Base-by-base conservation (phyloP, 2,888 invertebrate genomes). In the Brenthis hecate region DNA sequence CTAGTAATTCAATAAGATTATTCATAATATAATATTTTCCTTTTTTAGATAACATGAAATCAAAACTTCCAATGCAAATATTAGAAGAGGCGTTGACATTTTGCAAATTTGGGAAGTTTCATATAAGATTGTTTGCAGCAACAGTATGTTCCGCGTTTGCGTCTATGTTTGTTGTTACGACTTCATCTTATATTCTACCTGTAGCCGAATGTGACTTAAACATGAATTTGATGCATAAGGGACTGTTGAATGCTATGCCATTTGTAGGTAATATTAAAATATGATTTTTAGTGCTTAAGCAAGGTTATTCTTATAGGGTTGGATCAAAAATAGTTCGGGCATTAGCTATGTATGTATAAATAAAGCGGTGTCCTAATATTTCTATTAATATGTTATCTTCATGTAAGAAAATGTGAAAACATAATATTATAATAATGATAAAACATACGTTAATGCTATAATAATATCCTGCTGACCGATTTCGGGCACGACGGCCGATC, bases 151-250 rank as follows among this genome's bases (percentile, higher is more conserved):
- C 83, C 0, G 75, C 75, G 1, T 76, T 81, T n/a, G 79, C 85
- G 0, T 75, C 80, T 0, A 79, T 81, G 3, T 74, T 80, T 61
- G 81, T 83, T 0, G 83, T 83, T 0, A 83, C 85, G 0, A 83
- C 84, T 0, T 80, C 85, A 0, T 85, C 87, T 0, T 87, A 82
- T 56, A 81, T 87, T 8, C 73, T 87, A 32, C 83, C 87, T 1
- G 82, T 78, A 47, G 86, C 87, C 0, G 87, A 87, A 69, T 87
- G 87, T 69, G 86, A 87, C 66, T 73, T 87, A 4, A 70, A 78
- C 3, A 85, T 87, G 85, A 78, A 75, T 14, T 81, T 83, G 32
- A 81, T 84, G 78, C 76, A 82, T 16, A 87, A 87, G 68, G 87
- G 87, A 6, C 57, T 84, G 14, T 68, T 86, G 0, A 85, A 82